phyloP scores from a whole-genome alignment of 2,113 vertebrate genomes.

The Clarias batrachus region DNA sequence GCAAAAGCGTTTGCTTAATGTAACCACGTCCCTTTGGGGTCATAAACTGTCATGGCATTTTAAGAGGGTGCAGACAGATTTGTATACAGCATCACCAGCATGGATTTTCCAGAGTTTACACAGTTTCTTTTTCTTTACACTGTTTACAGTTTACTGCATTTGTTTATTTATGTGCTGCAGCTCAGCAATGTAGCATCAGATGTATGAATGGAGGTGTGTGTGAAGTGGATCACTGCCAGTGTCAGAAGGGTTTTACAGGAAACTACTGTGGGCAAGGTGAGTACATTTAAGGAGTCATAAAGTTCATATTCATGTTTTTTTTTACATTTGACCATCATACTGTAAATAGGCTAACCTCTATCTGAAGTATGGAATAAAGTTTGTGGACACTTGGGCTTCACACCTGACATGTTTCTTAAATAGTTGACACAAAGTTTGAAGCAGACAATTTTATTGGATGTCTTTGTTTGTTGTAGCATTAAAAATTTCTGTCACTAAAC shows the following conservation, averaged over 20 bases:
- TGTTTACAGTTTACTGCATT: too few species aligned
- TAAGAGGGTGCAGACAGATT: conserved; percentile 29
- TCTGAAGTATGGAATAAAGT: background rate
- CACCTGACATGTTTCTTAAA: background rate
- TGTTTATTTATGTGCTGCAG: conserved; percentile 57
- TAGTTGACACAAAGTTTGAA: background rate
- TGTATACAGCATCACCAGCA: background rate
- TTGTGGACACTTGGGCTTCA: background rate
- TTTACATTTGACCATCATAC: background rate
- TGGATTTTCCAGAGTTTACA: background rate
- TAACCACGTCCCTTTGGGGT: background rate
- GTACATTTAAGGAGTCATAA: conserved; percentile 45
- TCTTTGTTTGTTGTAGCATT: background rate
- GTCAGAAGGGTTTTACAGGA: conserved; percentile 79
- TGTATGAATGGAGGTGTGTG: conserved; percentile 83
- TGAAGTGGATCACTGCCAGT: conserved; percentile 71
- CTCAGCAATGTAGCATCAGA: conserved; percentile 75
- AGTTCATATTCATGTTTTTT: background rate
- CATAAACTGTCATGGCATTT: conserved; percentile 2
- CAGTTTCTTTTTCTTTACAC: background rate
- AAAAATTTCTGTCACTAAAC: background rate
- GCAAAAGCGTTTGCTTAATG: background rate
- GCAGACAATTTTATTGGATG: background rate
- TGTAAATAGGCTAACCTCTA: background rate
- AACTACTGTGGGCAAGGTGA: conserved; percentile 80